These are phyloP conservation scores for Campoletis sonorensis DNA, from an alignment of 1,140 invertebrate genomes.

Conservation along the genomic window DNA sequence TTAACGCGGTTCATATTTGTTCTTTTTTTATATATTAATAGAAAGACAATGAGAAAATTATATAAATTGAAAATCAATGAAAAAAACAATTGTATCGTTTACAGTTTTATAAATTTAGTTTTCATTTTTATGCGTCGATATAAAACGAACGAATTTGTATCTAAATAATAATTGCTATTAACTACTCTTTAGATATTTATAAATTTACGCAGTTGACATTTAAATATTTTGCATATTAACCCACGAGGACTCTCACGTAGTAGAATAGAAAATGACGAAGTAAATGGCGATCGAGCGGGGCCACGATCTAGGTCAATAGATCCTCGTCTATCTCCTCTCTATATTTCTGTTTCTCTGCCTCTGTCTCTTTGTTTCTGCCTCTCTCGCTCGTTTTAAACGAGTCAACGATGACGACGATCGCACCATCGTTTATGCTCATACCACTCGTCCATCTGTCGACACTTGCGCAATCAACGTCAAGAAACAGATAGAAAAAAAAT, in stretches of 20 bases:
- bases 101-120: too few species aligned
- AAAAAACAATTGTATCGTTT: too few species aligned
- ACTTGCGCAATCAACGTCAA: conserved; percentile 40
- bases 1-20: not conserved
- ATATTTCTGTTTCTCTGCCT: conserved; percentile 53
- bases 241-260: not conserved
- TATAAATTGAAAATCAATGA: too few species aligned
- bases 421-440: conserved; percentile 40
- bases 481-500: not conserved
- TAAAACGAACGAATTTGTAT: too few species aligned
- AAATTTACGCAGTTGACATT: not conserved
- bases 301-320: conserved; percentile 48
- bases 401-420: conserved; percentile 52
- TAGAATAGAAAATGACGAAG: not conserved
- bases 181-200: too few species aligned
- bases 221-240: not conserved
- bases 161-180: too few species aligned
- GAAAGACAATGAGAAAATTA: not conserved
- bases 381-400: conserved; percentile 49
- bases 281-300: conserved; percentile 14
- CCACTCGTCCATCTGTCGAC: conserved; percentile 48
- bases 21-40: not conserved
- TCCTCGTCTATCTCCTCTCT: conserved; percentile 47
- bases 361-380: conserved; percentile 53
- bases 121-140: too few species aligned